Evolutionary conservation across 2,888 invertebrate genomes (phyloP), one percentile per base, ranked within the genome.

Genomic region (Lepidochrysops patricia): DNA sequence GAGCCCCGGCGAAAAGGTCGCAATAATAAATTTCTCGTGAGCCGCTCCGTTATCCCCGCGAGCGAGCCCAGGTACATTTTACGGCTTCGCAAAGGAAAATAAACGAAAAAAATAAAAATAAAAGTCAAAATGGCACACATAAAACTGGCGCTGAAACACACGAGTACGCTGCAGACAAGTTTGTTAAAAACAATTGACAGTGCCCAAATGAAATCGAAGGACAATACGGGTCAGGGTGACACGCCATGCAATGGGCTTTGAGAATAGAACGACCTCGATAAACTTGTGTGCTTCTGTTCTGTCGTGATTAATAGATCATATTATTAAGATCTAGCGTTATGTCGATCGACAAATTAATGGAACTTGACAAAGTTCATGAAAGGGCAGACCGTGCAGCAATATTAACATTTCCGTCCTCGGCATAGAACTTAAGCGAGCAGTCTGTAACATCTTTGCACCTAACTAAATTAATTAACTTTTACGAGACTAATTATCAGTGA

Each of bases 31-130:
- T 88, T 86, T 87, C 83, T 85, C 86, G 81, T 83, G 85, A 86
- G 82, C 85, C 77, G 82, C 79, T 80, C 79, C 80, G 82, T 85
- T 82, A 85, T 86, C 85, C 85, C 84, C 82, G 84, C 80, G 77
- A 82, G 84, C 80, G 80, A 76, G 74, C 80, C 79, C 88, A 86
- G 88, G 88, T 88, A 89, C 83, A 83, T 85, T 89, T 89, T 89
- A 89, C 78, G 87, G 82, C 85, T 84, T 85, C 81, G 77, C 83
- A 77, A n/a, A 85, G 82, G 84, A 87, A 87, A 86, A 88, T 89
- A 86, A 88, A 88, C 87, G 86, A 88, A 89, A 43, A 88, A 88
- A 86, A 86, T n/a, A n/a, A 87, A 89, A 89, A 88, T 87, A 87
- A 88, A 89, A 88, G 86, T 88, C 83, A 86, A 86, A 87, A 86